A percentile compares a stretch with the other conserved stretches of the same genome.
Evolutionary conservation across 2,113 vertebrate species (phyloP).

Genomic region (Campylorhamphus procurvoides): DNA sequence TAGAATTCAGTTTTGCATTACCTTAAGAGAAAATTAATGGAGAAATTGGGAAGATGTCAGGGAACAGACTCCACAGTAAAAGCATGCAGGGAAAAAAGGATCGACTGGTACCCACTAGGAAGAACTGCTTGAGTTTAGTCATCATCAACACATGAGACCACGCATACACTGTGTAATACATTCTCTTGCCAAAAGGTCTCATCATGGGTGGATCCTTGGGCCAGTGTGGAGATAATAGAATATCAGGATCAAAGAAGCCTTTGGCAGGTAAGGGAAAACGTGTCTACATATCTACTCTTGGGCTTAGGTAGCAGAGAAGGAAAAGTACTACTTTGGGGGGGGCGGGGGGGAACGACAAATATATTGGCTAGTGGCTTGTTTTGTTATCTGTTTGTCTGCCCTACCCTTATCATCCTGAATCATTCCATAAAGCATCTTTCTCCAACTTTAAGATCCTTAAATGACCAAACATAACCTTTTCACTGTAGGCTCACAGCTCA

Average conservation of each 20-base stretch:
- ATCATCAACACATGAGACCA: background rate
- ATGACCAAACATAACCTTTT: conserved; percentile 50
- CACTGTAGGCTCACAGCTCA: conserved; percentile 41
- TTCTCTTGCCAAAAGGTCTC: background rate
- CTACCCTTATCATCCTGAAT: conserved; percentile 2
- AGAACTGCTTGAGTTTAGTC: background rate
- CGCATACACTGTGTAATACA: background rate
- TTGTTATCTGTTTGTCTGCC: background rate
- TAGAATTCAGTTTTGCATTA: background rate
- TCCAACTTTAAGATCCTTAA: conserved; percentile 40
- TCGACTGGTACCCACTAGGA: background rate
- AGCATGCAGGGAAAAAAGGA: background rate
- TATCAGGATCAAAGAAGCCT: background rate
- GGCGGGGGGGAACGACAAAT: background rate
- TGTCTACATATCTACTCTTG: background rate
- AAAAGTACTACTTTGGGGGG: background rate
- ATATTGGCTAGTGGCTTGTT: background rate
- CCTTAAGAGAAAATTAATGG: background rate
- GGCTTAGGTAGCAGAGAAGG: background rate
- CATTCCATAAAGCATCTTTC: conserved; percentile 52
- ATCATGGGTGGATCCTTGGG: background rate
- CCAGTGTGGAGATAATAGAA: background rate
- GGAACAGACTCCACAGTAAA: background rate
- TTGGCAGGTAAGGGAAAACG: background rate
- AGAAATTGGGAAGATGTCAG: background rate